Conservation (phyloP, 1,140 invertebrate species). For the Heliconius nattereri region DNA sequence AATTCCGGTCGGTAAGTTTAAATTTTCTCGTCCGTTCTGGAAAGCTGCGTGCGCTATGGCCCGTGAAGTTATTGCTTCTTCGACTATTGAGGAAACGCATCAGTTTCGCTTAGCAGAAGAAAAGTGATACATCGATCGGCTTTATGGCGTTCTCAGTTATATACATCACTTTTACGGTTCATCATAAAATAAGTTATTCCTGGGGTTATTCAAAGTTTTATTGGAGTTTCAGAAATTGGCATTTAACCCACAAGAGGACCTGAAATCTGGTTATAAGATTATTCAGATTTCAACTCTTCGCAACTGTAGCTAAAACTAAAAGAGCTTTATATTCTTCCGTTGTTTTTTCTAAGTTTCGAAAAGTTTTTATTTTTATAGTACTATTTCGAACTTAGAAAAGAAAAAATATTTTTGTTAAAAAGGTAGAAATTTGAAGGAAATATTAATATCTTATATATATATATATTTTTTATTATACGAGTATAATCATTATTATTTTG, state of each 20-base stretch:
- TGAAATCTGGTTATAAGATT: neutral
- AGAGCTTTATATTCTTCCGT: neutral
- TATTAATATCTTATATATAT: too few species aligned
- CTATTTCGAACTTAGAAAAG: too few species aligned
- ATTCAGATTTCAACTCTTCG: neutral
- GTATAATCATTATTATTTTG: too few species aligned
- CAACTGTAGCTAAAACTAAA: neutral
- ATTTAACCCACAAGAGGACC: neutral
- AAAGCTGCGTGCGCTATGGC: slow-evolving; percentile 27
- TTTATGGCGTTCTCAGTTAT: slow-evolving; percentile 17
- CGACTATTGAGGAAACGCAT: slow-evolving; percentile 18
- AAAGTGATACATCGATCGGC: slow-evolving; percentile 23
- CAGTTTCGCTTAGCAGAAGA: slow-evolving; percentile 25
- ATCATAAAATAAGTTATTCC: slow-evolving; percentile 9
- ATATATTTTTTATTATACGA: too few species aligned
- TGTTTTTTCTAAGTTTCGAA: neutral
- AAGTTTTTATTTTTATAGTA: too few species aligned
- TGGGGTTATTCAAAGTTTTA: slow-evolving; percentile 14
- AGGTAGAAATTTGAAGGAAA: too few species aligned
- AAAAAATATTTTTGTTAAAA: too few species aligned
- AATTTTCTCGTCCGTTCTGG: slow-evolving; percentile 27
- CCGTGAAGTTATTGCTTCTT: slow-evolving; percentile 33
- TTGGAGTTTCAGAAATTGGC: neutral
- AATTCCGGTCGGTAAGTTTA: slow-evolving; percentile 34
- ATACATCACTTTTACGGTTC: slow-evolving; percentile 9